Conservation (phyloP, 2,113 vertebrate species). For the Pachyramphus minor region DNA sequence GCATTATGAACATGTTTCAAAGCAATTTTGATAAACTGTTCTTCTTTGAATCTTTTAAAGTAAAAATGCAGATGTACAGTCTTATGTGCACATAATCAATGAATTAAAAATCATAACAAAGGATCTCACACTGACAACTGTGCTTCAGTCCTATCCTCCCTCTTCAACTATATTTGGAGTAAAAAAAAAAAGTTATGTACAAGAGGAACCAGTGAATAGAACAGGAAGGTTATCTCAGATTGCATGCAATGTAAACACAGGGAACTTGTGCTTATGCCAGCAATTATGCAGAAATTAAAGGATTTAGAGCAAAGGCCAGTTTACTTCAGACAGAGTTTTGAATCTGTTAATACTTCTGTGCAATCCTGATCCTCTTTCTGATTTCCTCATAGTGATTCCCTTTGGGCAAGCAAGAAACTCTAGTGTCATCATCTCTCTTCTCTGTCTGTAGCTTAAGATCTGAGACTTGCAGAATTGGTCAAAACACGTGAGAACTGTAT, state of each 20-base stretch:
- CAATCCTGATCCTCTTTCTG: neutral
- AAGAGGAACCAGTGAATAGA: neutral
- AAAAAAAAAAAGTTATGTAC: fast-evolving
- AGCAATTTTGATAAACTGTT: neutral
- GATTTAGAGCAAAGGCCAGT: neutral
- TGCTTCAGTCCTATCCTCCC: neutral
- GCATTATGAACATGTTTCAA: neutral
- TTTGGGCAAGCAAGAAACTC: neutral
- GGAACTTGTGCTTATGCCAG: neutral
- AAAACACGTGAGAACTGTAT: neutral
- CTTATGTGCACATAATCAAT: neutral
- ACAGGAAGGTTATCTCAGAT: neutral
- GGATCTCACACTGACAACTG: neutral
- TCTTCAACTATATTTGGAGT: neutral
- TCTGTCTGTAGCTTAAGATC: neutral
- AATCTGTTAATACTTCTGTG: neutral
- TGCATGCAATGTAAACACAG: neutral
- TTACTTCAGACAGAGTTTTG: neutral
- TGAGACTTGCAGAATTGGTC: neutral
- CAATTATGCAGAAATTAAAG: neutral
- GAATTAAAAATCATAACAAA: neutral
- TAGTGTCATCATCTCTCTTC: neutral
- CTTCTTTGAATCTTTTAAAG: neutral
- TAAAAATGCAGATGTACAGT: neutral
- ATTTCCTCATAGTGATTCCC: fast-evolving